These are phyloP conservation scores for Metaphire vulgaris DNA, from an alignment of 1,140 invertebrate species.

Conservation along the genomic window DNA sequence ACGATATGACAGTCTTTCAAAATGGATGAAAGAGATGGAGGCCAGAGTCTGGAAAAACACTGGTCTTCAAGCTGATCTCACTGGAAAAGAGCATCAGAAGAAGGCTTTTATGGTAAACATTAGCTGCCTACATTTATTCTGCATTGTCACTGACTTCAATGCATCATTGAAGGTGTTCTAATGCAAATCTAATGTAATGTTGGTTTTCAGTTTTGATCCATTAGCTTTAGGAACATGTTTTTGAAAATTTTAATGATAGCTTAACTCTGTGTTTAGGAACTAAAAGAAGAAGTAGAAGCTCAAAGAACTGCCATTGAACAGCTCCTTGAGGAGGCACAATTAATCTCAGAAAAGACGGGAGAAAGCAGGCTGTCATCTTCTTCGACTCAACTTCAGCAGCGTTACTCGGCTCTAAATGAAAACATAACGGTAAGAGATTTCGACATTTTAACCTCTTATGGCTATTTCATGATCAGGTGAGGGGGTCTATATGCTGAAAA, in stretches of 20 bases:
- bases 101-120: constrained; percentile 52
- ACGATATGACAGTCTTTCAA: constrained; percentile 66
- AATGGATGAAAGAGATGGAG: constrained; percentile 82
- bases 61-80: constrained; percentile 59
- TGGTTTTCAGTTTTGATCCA: too few species aligned
- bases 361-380: not conserved
- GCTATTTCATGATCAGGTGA: too few species aligned
- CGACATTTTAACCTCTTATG: too few species aligned
- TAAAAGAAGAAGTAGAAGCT: not conserved
- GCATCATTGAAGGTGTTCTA: constrained; percentile 40
- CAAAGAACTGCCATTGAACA: not conserved
- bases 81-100: constrained; percentile 66
- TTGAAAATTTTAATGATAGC: not conserved
- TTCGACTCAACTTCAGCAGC: not conserved
- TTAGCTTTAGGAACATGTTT: too few species aligned
- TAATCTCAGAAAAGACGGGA: not conserved
- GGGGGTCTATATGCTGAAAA: too few species aligned
- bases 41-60: constrained; percentile 65
- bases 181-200: not conserved
- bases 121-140: too few species aligned
- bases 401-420: not conserved
- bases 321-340: not conserved
- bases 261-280: not conserved
- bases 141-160: constrained; percentile 43
- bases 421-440: not conserved